Evolutionary conservation across 2,888 invertebrate species (phyloP), one percentile per base, ranked within the genome.

Genomic region (Acanthococcus lagerstroemiae): DNA sequence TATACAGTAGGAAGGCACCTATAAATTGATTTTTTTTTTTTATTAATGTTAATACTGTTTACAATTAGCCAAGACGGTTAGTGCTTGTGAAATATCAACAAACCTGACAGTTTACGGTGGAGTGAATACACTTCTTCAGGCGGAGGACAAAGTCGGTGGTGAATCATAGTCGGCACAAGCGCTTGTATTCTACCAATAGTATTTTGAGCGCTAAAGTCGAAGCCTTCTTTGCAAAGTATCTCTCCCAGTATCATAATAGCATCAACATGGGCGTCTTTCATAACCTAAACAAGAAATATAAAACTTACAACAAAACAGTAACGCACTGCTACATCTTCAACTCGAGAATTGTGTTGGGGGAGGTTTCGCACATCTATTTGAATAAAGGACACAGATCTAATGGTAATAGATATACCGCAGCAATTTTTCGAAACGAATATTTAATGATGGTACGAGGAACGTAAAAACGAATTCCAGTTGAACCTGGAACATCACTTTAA

Each of bases 91-190:
- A 50, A 24, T 19, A 19, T 2, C 3, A 55, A 22, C 15, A 15
- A 52, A 17, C 84, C 84, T 1, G 84, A 80, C 73, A 84, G 77
- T 78, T 99, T 99, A 67, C 97, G 82, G 76, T 99, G 99, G 21
- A 99, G 80, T 0, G 97, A 97, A 78, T 99, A 99, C 71, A 95
- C 92, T 78, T 99, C 97, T 76, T 97, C 96, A 0, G 99, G 99
- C 0, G 99, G 99, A 1, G 99, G 95, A 68, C 94, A 93, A 1
- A 99, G 81, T 22, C 97, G 81, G 74, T 99, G 94, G 52, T 86
- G 85, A 60, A 99, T 80, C 83, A 99, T 95, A 0, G 95, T 90
- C 0, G 97, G 97, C 1, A 96, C 89, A 21, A 92, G 77, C 4
- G 85, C 80, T 70, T 95, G 92, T 68, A 99, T 87, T 55, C 83